These are phyloP conservation scores for Macaca nemestrina DNA, from an alignment of 2,113 vertebrate species.

Conservation along the genomic window DNA sequence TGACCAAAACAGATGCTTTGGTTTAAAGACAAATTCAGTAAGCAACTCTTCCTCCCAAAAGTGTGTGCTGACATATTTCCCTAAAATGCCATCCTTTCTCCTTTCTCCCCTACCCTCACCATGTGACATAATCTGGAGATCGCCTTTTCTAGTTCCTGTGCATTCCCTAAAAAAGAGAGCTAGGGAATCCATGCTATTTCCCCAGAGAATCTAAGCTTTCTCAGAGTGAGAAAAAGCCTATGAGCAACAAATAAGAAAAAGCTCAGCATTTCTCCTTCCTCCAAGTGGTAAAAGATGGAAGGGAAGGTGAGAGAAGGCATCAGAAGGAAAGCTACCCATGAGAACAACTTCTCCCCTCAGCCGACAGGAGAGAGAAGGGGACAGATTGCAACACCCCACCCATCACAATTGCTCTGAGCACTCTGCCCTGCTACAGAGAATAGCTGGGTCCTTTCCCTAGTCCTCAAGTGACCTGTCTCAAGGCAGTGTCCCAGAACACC, in stretches of 20 bases:
- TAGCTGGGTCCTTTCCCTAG: neutral
- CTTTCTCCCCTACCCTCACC: neutral
- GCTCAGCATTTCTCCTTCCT: neutral
- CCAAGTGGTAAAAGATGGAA: neutral
- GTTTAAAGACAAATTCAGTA: constrained; percentile 36
- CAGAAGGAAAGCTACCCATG: neutral
- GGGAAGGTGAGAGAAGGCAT: neutral
- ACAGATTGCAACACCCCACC: accelerated
- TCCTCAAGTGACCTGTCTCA: neutral
- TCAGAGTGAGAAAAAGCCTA: neutral
- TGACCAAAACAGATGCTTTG: constrained; percentile 4
- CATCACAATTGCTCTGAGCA: neutral
- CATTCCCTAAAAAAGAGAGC: neutral
- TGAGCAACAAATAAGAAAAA: neutral
- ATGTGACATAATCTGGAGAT: neutral
- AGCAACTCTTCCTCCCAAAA: constrained; percentile 37
- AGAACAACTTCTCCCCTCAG: neutral
- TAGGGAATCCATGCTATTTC: neutral
- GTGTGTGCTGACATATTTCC: neutral
- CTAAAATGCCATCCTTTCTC: neutral
- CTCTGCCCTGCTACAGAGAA: accelerated
- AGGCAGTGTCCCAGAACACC: neutral
- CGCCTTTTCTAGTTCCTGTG: neutral
- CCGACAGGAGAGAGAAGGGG: neutral
- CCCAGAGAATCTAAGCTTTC: neutral